Evolutionary conservation across 2,113 vertebrate species (phyloP).

Genomic region (Neogobius melanostomus): DNA sequence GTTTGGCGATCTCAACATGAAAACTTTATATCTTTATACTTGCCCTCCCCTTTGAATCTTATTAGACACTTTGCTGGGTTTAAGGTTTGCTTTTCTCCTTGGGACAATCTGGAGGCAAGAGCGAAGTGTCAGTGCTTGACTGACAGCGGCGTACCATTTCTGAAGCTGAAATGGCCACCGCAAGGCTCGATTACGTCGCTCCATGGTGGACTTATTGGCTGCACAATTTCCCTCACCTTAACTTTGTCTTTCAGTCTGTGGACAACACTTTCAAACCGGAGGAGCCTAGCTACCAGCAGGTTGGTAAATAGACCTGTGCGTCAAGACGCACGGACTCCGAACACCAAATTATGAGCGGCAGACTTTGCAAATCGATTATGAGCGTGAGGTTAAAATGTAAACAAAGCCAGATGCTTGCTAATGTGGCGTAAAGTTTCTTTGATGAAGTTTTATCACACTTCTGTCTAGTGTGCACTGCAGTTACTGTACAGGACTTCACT

Average conservation of each 20-base stretch:
- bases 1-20: neutral
- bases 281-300: constrained; percentile 87
- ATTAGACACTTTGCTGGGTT: neutral
- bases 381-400: constrained; percentile 9
- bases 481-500: constrained; percentile 13
- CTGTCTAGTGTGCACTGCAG: neutral
- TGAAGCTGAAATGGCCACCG: constrained; percentile 75
- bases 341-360: neutral
- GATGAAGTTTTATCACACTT: neutral
- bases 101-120: constrained; percentile 19
- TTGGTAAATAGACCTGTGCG: constrained; percentile 55
- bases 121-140: constrained; percentile 16
- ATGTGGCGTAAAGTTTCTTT: neutral
- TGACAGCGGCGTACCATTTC: constrained; percentile 19
- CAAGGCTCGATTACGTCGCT: constrained; percentile 84
- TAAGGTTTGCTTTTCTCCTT: neutral
- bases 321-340: constrained; percentile 38
- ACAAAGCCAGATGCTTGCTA: neutral
- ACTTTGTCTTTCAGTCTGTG: constrained; percentile 73
- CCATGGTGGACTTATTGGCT: constrained; percentile 96
- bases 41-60: constrained; percentile 26
- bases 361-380: constrained; percentile 1
- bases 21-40: constrained; percentile 12
- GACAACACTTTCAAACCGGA: constrained; percentile 82
- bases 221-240: constrained; percentile 86